Percentiles rank a stretch among this genome's conserved stretches.
Evolutionary conservation across 2,113 vertebrate genomes (phyloP).

Genomic region (Condylura cristata): DNA sequence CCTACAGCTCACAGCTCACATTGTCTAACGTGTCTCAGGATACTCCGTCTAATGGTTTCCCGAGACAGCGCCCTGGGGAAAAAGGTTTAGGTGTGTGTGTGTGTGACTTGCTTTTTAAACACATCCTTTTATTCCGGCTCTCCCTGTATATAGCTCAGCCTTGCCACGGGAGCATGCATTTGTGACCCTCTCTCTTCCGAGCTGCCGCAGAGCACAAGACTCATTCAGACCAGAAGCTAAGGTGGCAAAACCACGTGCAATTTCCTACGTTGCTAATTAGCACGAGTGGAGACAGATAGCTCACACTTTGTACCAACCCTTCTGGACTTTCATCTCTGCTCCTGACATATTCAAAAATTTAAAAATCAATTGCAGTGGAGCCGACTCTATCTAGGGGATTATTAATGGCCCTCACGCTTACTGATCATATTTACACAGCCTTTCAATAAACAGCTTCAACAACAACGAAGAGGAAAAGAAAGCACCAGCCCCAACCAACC

Average conservation of each 20-base stretch:
- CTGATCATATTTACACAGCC: constrained; percentile 74
- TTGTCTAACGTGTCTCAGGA: neutral
- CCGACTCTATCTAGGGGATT: constrained; percentile 56
- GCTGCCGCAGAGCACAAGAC: accelerated
- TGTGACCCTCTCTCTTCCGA: neutral
- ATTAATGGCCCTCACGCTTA: constrained; percentile 72
- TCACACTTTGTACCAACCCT: neutral
- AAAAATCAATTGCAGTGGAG: constrained; percentile 76
- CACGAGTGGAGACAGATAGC: neutral
- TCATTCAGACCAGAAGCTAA: accelerated
- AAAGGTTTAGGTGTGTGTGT: neutral
- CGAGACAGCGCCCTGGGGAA: neutral
- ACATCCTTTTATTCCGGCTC: too few species aligned
- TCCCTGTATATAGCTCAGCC: neutral
- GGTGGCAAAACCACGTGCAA: accelerated
- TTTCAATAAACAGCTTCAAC: constrained; percentile 68
- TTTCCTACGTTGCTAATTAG: neutral
- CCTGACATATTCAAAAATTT: constrained; percentile 50
- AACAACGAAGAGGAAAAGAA: constrained; percentile 3
- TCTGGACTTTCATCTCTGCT: neutral
- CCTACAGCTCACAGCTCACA: too few species aligned
- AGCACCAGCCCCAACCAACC: neutral
- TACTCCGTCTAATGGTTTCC: neutral
- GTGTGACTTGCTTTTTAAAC: neutral
- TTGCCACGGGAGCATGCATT: accelerated